Evolutionary conservation across 2,113 vertebrate genomes (phyloP).

Genomic region (Daubentonia madagascariensis): DNA sequence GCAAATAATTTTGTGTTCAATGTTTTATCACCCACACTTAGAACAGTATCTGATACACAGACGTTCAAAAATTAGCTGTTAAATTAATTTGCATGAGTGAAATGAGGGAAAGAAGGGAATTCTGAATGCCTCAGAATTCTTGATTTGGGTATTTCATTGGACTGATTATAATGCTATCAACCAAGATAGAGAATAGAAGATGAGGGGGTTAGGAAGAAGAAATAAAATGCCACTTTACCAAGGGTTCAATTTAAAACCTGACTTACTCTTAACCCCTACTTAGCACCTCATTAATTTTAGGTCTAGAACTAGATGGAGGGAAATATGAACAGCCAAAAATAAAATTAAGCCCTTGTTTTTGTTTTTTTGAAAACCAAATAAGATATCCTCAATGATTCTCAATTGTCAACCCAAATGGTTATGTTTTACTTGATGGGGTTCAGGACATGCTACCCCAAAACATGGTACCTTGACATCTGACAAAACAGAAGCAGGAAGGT

Average conservation of each 20-base stretch:
- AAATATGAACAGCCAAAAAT: neutral
- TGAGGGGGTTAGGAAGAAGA: neutral
- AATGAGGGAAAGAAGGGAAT: neutral
- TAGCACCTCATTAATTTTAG: neutral
- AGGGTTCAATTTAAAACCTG: neutral
- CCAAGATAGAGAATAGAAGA: neutral
- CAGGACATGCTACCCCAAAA: neutral
- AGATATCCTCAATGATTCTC: neutral
- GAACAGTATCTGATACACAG: neutral
- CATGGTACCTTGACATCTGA: neutral
- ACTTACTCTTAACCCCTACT: neutral
- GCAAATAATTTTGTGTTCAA: neutral
- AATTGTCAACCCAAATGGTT: neutral
- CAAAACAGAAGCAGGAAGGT: neutral
- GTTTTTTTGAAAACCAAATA: neutral
- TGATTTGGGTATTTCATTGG: neutral
- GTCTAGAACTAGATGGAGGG: neutral
- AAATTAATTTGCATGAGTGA: neutral
- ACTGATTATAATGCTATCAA: neutral
- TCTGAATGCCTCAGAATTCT: neutral
- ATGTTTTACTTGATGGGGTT: neutral
- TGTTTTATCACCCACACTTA: neutral
- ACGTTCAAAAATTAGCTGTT: neutral
- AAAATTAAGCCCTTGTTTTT: neutral
- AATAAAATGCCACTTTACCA: neutral